Evolutionary conservation across 2,888 invertebrate species (phyloP), one percentile per base, ranked within the genome.

Genomic region (Lissocephala sabroskyi): DNA sequence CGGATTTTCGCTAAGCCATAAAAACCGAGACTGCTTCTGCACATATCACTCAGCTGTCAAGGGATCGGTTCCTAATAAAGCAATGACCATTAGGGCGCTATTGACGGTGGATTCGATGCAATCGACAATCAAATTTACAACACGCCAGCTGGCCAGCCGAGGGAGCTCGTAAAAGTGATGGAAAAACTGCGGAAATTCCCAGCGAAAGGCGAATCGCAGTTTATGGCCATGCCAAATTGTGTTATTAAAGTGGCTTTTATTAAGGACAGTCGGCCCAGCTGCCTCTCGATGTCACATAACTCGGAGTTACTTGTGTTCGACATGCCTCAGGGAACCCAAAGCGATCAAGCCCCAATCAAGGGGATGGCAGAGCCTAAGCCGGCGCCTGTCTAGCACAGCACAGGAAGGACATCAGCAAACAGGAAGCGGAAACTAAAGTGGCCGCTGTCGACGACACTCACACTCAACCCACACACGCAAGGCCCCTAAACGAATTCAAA

Each of bases 391-490:
- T n/a, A n/a, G n/a, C n/a, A n/a, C n/a, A n/a, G n/a, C n/a, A n/a
- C n/a, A n/a, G n/a, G n/a, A n/a, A n/a, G n/a, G n/a, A n/a, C n/a
- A n/a, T n/a, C n/a, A 62, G 77, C 70, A 70, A 68, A 67, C 67
- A 76, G 73, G 73, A 74, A 74, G 65, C 74, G 73, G 74, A 77
- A 74, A 59, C 75, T 58, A 68, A 67, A 74, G 59, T 66, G 64
- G 45, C 47, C 56, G 7, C 5, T 10, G 26, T n/a, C 6, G 13
- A 45, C 54, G 56, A 56, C 59, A 49, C 43, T 46, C 44, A 47
- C 39, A 29, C 6, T 5, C 28, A 29, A 26, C 23, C n/a, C n/a
- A 41, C 1, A 16, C 63, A 56, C 59, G 62, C 67, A 62, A 58
- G 58, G 58, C 58, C 52, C 54, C 60, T 71, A 65, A 71, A 67